Evolutionary conservation across 1,140 invertebrate genomes (phyloP).

Genomic region (Meloidogyne chitwoodi): DNA sequence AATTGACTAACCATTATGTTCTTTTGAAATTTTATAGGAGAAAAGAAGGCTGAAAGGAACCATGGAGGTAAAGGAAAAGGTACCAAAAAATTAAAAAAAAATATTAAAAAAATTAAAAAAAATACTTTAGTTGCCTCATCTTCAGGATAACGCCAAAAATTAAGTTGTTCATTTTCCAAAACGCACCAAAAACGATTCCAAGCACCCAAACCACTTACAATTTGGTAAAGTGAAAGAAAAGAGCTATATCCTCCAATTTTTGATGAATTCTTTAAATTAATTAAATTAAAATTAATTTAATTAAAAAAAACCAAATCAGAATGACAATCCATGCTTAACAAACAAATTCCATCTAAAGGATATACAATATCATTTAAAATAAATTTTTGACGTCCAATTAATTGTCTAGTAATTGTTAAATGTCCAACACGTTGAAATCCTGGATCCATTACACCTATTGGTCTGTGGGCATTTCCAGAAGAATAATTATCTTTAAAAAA

Average conservation of each 20-base stretch:
- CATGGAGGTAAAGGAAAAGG: too few relatives aligned
- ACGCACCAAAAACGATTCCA: slow-evolving; percentile 39
- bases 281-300: too few relatives aligned
- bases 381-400: slow-evolving; percentile 30
- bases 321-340: slow-evolving; percentile 21
- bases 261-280: neutral
- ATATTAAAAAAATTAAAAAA: neutral
- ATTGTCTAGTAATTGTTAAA: slow-evolving; percentile 17
- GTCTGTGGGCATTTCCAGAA: slow-evolving; percentile 13
- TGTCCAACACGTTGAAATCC: slow-evolving; percentile 30
- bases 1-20: neutral
- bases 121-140: slow-evolving; percentile 35
- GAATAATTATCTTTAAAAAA: slow-evolving; percentile 1
- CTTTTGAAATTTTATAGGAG: too few relatives aligned
- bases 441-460: slow-evolving; percentile 33
- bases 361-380: slow-evolving; percentile 20
- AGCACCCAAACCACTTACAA: slow-evolving; percentile 29
- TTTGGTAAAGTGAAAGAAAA: slow-evolving; percentile 36
- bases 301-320: neutral
- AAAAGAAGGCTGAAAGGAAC: too few relatives aligned
- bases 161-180: slow-evolving; percentile 7
- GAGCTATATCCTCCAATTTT: slow-evolving; percentile 14
- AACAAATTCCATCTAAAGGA: slow-evolving; percentile 27
- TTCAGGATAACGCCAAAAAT: slow-evolving; percentile 34
- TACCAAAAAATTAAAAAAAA: neutral